phyloP scores from a whole-genome alignment of 2,113 vertebrate genomes.

The Fulmarus glacialis region DNA sequence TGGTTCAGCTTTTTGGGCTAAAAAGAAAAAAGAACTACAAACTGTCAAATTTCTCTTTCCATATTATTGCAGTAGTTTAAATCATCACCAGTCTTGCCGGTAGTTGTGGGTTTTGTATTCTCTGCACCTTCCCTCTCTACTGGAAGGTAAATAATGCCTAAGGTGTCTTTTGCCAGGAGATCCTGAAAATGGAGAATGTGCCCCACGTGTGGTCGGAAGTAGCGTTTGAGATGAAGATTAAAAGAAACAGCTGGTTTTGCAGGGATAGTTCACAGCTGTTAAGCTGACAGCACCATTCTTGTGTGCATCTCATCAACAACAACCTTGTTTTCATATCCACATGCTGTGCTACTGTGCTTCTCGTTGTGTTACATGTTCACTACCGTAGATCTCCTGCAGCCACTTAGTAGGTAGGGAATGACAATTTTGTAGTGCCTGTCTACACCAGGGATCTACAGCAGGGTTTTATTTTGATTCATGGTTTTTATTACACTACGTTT shows the following conservation, averaged over 20 bases:
- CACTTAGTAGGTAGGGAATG: not conserved
- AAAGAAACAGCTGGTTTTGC: not conserved
- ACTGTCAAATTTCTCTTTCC: not conserved
- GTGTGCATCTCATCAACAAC: not conserved
- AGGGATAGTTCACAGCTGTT: not conserved
- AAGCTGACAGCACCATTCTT: not conserved
- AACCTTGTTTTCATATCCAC: not conserved
- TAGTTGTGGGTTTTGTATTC: not conserved
- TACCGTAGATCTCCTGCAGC: not conserved
- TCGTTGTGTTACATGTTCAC: accelerated
- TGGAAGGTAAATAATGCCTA: not conserved
- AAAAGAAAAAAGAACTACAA: not conserved
- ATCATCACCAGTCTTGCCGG: not conserved
- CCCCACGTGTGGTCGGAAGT: accelerated
- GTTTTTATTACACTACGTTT: accelerated
- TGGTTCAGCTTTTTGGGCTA: not conserved
- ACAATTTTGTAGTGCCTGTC: not conserved
- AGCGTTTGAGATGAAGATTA: not conserved
- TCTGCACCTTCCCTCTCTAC: not conserved
- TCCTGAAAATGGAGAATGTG: not conserved
- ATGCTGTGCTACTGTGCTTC: not conserved
- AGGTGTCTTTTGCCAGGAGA: not conserved
- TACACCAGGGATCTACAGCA: not conserved
- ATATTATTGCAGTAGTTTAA: not conserved
- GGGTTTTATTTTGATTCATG: not conserved